Conservation (phyloP, 1,140 invertebrate species). For the Meloidogyne chitwoodi region DNA sequence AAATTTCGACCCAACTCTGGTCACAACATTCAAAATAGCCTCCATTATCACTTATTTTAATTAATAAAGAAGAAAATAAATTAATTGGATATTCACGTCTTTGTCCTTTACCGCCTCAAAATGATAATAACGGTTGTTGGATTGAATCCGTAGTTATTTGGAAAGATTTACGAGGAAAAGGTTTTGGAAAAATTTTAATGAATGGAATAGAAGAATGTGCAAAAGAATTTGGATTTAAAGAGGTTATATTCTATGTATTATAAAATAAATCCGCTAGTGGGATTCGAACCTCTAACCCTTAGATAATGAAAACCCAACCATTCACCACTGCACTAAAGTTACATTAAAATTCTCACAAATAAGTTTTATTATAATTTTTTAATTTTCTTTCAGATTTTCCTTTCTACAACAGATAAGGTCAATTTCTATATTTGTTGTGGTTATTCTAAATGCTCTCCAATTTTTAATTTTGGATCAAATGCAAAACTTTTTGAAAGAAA, state of each 20-base stretch:
- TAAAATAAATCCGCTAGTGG: neutral
- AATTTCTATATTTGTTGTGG: constrained; percentile 22
- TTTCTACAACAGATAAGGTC: constrained; percentile 29
- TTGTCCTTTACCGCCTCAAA: constrained; percentile 15
- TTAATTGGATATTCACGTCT: constrained; percentile 29
- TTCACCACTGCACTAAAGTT: neutral
- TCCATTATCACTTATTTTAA: constrained; percentile 31
- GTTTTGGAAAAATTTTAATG: constrained; percentile 9
- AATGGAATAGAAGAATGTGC: neutral
- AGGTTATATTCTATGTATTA: neutral
- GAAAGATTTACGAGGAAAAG: constrained; percentile 15
- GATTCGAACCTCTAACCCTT: neutral
- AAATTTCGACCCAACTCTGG: too few relatives aligned
- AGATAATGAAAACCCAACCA: neutral
- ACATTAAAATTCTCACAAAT: neutral
- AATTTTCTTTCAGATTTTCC: constrained; percentile 22
- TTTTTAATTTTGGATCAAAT: constrained; percentile 14
- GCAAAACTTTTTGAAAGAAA: constrained; percentile 1
- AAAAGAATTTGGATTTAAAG: neutral
- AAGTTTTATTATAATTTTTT: neutral
- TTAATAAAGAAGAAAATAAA: constrained; percentile 9
- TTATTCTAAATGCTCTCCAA: constrained; percentile 6
- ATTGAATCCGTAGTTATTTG: constrained; percentile 28
- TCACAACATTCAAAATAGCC: too few relatives aligned
- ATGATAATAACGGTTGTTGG: constrained; percentile 18